Conservation (phyloP, 2,888 invertebrate species). For the Cosmia pyralina region DNA sequence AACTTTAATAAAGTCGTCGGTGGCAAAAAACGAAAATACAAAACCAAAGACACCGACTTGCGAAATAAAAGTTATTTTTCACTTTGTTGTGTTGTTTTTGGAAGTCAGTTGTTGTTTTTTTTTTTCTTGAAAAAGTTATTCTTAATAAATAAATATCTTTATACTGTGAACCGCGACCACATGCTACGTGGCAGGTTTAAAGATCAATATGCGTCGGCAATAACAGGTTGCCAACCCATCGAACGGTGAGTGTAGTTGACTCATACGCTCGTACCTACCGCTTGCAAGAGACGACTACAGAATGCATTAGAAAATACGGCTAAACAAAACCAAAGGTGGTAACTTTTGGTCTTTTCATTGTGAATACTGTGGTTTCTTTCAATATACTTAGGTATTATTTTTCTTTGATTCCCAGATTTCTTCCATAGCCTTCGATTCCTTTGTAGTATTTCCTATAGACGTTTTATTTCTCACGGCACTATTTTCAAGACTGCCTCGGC, state of each 20-base stretch:
- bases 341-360: neutral
- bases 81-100: too few relatives aligned
- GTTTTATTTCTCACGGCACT: neutral
- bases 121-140: neutral
- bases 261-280: conserved; percentile 18
- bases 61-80: too few relatives aligned
- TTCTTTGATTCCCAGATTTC: neutral
- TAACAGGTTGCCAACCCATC: conserved; percentile 4
- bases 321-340: neutral
- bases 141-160: neutral
- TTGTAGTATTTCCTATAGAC: neutral
- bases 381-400: too few relatives aligned
- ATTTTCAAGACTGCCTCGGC: neutral
- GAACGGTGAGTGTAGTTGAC: conserved; percentile 14
- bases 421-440: neutral
- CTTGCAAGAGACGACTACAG: neutral
- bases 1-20: too few relatives aligned
- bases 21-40: too few relatives aligned
- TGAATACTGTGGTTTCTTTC: neutral
- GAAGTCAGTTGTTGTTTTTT: too few relatives aligned
- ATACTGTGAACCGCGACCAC: neutral
- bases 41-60: too few relatives aligned
- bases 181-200: conserved; percentile 20
- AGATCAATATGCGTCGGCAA: conserved; percentile 26
- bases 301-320: neutral